These are phyloP conservation scores for Pomatostomus ruficeps DNA, from an alignment of 2,113 vertebrate genomes.

Conservation along the genomic window DNA sequence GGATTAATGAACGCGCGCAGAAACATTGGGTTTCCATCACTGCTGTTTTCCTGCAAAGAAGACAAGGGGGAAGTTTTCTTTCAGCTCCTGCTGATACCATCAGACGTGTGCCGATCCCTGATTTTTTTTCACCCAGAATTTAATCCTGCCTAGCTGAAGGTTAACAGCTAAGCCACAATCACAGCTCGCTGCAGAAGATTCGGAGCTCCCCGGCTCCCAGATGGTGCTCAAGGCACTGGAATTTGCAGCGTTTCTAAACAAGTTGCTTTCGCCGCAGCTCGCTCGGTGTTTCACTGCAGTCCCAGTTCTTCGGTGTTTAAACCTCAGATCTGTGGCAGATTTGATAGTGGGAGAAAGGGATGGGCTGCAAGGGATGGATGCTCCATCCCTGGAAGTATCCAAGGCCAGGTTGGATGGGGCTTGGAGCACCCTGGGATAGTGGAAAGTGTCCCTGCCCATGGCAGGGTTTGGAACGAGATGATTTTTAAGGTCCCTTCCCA, in stretches of 20 bases:
- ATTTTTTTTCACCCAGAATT: neutral
- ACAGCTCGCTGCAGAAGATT: neutral
- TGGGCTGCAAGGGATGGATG: neutral
- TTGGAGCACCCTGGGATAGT: neutral
- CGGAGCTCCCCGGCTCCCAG: neutral
- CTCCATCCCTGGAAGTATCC: neutral
- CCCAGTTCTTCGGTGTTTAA: neutral
- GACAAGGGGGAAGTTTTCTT: slow-evolving; percentile 5
- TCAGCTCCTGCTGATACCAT: slow-evolving; percentile 12
- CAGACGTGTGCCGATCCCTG: neutral
- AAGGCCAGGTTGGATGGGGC: neutral
- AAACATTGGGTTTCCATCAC: slow-evolving; percentile 10
- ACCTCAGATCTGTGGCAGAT: neutral
- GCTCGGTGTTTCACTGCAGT: neutral
- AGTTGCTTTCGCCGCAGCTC: slow-evolving; percentile 20
- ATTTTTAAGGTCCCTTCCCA: neutral
- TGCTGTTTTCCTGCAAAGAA: neutral
- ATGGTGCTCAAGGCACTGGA: slow-evolving; percentile 32
- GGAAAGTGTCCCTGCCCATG: neutral
- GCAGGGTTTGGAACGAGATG: neutral
- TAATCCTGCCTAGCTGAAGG: slow-evolving; percentile 10
- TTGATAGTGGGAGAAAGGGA: neutral
- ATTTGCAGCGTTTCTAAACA: slow-evolving; percentile 8
- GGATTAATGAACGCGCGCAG: neutral
- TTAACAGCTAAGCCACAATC: slow-evolving; percentile 3